phyloP scores from a whole-genome alignment of 2,888 invertebrate species.

The Homarus gammarus region DNA sequence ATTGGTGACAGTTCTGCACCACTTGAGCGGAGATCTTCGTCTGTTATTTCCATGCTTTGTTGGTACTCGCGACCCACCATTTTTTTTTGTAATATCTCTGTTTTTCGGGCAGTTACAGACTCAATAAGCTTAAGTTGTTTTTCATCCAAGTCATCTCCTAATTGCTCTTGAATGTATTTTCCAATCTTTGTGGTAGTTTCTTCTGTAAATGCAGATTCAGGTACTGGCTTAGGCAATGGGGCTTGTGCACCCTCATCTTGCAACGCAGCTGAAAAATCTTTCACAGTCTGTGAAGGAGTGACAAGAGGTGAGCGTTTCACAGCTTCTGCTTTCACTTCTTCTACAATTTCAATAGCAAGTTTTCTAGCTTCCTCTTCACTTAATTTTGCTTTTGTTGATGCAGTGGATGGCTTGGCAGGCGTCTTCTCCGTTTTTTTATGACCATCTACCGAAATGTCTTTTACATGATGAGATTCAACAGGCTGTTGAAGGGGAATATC shows the following conservation, averaged over 20 bases:
- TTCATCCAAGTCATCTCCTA: slow-evolving; percentile 65
- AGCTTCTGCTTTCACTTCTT: slow-evolving; percentile 74
- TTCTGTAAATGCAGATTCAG: slow-evolving; percentile 73
- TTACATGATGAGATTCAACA: slow-evolving; percentile 42
- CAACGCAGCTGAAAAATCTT: slow-evolving; percentile 47
- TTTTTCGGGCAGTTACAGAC: slow-evolving; percentile 73
- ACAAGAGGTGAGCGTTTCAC: slow-evolving; percentile 68
- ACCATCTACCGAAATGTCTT: slow-evolving; percentile 28
- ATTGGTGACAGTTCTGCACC: slow-evolving; percentile 75
- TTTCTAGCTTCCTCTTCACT: slow-evolving; percentile 74
- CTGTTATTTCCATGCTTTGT: slow-evolving; percentile 75
- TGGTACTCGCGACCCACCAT: slow-evolving; percentile 59
- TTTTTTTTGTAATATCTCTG: slow-evolving; percentile 71
- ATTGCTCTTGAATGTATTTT: slow-evolving; percentile 72
- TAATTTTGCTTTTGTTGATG: slow-evolving; percentile 45
- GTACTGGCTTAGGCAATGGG: slow-evolving; percentile 45
- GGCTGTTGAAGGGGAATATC: slow-evolving; percentile 61
- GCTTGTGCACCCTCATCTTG: background rate
- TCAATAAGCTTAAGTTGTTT: slow-evolving; percentile 71
- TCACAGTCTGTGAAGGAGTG: slow-evolving; percentile 39
- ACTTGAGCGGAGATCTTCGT: slow-evolving; percentile 75
- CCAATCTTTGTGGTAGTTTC: slow-evolving; percentile 75
- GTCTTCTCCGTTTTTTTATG: slow-evolving; percentile 22
- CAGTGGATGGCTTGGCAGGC: slow-evolving; percentile 17
- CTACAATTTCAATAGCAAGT: slow-evolving; percentile 75